A percentile compares a stretch with the other conserved stretches of the same genome.
phyloP scores from a whole-genome alignment of 2,113 vertebrate species.

The Mohoua ochrocephala region DNA sequence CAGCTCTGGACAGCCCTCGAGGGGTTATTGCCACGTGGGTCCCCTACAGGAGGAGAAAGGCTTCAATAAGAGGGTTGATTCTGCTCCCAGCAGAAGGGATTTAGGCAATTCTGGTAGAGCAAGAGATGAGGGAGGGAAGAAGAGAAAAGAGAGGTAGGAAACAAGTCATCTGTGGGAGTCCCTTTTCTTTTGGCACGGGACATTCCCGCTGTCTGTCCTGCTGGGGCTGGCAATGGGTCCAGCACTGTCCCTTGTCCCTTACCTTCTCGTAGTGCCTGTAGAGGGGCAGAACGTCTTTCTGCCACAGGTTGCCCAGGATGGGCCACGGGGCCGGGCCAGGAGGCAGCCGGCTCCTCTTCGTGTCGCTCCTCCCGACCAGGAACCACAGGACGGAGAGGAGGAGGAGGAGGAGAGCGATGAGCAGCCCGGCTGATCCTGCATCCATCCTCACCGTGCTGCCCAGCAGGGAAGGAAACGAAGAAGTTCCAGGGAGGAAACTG shows the following conservation, averaged over 20 bases:
- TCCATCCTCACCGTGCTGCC: neutral
- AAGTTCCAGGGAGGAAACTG: neutral
- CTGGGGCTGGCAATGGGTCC: rapidly evolving
- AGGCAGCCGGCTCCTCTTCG: neutral
- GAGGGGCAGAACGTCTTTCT: slow-evolving; percentile 41
- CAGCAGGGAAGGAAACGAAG: rapidly evolving
- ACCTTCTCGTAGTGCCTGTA: slow-evolving; percentile 5
- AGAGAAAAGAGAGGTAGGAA: neutral
- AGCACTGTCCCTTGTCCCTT: neutral
- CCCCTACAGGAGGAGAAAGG: neutral
- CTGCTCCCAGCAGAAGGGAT: neutral
- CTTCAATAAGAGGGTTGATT: neutral
- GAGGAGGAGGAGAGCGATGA: neutral
- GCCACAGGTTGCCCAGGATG: slow-evolving; percentile 53
- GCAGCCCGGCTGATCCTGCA: rapidly evolving
- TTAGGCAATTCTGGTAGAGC: neutral
- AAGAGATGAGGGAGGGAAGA: neutral
- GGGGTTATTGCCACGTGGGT: neutral
- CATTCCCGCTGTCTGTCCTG: rapidly evolving
- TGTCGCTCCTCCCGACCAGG: rapidly evolving
- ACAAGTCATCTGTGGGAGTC: neutral
- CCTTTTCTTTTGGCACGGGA: neutral
- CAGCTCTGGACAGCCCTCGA: neutral
- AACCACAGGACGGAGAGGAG: neutral
- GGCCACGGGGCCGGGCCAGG: slow-evolving; percentile 20